Conservation (phyloP, 2,888 invertebrate genomes). For the Tetrapedia diversipes region DNA sequence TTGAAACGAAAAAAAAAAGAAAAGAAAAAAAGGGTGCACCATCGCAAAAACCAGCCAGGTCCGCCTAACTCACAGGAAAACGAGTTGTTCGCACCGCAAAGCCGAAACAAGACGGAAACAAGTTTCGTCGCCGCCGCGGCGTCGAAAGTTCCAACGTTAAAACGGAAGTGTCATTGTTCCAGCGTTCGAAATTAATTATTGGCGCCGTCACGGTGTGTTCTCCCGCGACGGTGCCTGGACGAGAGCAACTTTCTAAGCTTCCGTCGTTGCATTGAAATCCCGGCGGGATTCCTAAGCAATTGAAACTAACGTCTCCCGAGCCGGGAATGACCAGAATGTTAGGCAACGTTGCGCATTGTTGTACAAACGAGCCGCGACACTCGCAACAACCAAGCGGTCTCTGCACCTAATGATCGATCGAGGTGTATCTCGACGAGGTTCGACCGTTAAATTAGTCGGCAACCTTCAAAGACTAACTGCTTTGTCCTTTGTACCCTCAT, state of each 20-base stretch:
- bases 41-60: too few species aligned
- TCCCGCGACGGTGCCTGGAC: not conserved
- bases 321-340: conserved; percentile 10
- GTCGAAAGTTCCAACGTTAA: conserved; percentile 21
- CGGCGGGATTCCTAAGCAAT: conserved; percentile 57
- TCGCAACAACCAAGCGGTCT: conserved; percentile 24
- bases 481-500: conserved; percentile 58
- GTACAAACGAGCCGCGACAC: conserved; percentile 46
- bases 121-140: not conserved
- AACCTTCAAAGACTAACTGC: conserved; percentile 65
- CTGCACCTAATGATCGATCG: conserved; percentile 64
- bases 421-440: conserved; percentile 47
- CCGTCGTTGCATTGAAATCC: conserved; percentile 44
- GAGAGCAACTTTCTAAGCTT: conserved; percentile 45
- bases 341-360: conserved; percentile 35
- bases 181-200: conserved; percentile 60
- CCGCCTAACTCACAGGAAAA: too few species aligned
- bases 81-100: too few species aligned
- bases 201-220: conserved; percentile 1
- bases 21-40: too few species aligned
- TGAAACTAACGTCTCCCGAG: conserved; percentile 50
- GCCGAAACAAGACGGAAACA: too few species aligned
- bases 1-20: too few species aligned
- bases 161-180: conserved; percentile 34
- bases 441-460: conserved; percentile 67